Evolutionary conservation across 2,888 invertebrate genomes (phyloP).

Genomic region (Carpatolechia fugitivella): DNA sequence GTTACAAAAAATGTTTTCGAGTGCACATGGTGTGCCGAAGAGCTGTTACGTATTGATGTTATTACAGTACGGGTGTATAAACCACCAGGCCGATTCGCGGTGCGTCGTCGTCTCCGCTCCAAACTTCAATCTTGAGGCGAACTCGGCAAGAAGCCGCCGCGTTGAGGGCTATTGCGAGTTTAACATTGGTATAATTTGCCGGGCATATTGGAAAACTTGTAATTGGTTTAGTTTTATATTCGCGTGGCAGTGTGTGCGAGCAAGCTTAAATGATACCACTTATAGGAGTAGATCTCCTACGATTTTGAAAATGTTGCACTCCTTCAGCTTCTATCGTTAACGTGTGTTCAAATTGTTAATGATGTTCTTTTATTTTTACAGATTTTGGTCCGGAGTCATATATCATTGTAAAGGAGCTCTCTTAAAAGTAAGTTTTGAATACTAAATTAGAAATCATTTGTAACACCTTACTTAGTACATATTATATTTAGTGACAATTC

Average conservation of each 20-base stretch:
- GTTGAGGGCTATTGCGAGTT: slow-evolving; percentile 56
- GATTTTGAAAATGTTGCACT: slow-evolving; percentile 11
- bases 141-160: slow-evolving; percentile 52
- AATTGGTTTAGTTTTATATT: slow-evolving; percentile 75
- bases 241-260: slow-evolving; percentile 51
- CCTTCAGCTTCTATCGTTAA: neutral
- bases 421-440: slow-evolving; percentile 55
- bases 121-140: slow-evolving; percentile 51
- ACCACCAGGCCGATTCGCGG: slow-evolving; percentile 24
- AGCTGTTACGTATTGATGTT: neutral
- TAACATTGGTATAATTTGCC: slow-evolving; percentile 69
- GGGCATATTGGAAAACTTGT: slow-evolving; percentile 74
- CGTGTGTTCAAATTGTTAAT: neutral
- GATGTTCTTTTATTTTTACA: slow-evolving; percentile 49
- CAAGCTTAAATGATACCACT: slow-evolving; percentile 61
- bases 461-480: no score
- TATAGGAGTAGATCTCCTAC: slow-evolving; percentile 38
- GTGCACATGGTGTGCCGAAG: no score
- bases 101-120: slow-evolving; percentile 35
- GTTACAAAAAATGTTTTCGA: no score
- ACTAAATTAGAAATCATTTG: neutral
- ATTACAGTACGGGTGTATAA: slow-evolving; percentile 22
- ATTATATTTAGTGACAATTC: slow-evolving; percentile 26
- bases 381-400: slow-evolving; percentile 75
- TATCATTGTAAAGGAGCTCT: slow-evolving; percentile 65